phyloP scores from a whole-genome alignment of 2,797 vertebrate species.

The Sebastes minor region DNA sequence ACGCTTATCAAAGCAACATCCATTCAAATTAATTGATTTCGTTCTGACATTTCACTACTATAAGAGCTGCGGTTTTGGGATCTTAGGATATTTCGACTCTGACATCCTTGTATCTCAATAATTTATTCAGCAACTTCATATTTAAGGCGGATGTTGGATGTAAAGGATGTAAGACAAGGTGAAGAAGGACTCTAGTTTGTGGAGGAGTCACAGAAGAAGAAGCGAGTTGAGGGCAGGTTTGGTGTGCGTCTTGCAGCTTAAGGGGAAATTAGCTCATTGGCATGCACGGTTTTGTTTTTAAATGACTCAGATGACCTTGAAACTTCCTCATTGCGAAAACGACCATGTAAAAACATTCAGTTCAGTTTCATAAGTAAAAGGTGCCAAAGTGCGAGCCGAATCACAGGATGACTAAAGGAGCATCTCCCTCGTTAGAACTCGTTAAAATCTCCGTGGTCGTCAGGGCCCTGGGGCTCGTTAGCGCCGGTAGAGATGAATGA shows the following conservation, averaged over 20 bases:
- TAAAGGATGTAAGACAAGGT: not conserved
- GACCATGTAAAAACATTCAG: not conserved
- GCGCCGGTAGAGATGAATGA: slow-evolving; percentile 61
- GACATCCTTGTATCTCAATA: not conserved
- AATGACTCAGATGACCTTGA: slow-evolving; percentile 1
- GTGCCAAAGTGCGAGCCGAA: slow-evolving; percentile 3
- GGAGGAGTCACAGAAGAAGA: not conserved
- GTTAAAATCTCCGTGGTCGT: slow-evolving; percentile 54
- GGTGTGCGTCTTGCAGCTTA: not conserved
- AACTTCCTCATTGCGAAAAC: not conserved
- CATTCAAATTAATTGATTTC: not conserved
- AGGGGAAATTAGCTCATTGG: not conserved
- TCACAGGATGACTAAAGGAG: slow-evolving; percentile 23
- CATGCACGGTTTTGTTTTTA: not conserved
- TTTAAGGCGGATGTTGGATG: not conserved
- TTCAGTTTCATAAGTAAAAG: not conserved
- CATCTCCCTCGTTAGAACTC: slow-evolving; percentile 58
- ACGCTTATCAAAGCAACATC: not conserved
- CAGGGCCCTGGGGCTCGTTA: slow-evolving; percentile 56
- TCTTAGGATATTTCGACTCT: not conserved
- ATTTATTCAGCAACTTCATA: not conserved
- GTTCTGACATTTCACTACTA: not conserved
- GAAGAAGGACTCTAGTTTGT: not conserved
- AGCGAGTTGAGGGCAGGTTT: not conserved
- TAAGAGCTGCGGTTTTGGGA: no score